phyloP scores from a whole-genome alignment of 2,113 vertebrate genomes.

The Hucho hucho region DNA sequence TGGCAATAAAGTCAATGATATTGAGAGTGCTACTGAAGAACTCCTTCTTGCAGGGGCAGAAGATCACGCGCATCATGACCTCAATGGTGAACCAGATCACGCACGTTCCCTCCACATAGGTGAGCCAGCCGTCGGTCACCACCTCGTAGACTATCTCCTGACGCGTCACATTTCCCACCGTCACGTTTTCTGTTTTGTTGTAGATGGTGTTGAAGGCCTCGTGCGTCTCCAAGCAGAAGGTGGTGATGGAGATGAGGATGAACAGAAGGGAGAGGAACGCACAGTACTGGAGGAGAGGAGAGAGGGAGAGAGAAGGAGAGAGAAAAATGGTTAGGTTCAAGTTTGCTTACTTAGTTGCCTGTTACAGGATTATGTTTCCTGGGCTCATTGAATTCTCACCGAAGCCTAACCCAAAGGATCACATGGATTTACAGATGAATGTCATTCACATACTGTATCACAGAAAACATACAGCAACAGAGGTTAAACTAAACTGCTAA shows the following conservation, averaged over 20 bases:
- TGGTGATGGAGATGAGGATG: constrained; percentile 98
- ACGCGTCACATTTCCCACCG: constrained; percentile 78
- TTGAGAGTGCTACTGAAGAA: constrained; percentile 92
- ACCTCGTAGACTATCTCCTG: constrained; percentile 81
- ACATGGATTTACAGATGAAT: background rate
- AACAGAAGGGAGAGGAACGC: constrained; percentile 95
- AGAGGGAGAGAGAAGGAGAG: constrained; percentile 27
- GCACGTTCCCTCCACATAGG: constrained; percentile 94
- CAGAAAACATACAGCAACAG: background rate
- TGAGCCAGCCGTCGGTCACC: constrained; percentile 91
- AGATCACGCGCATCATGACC: constrained; percentile 90
- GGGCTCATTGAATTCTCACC: background rate
- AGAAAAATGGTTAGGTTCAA: background rate
- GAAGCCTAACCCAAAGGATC: background rate
- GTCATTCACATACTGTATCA: background rate
- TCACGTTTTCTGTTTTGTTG: constrained; percentile 88
- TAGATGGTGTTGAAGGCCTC: constrained; percentile 95
- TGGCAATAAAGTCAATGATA: constrained; percentile 97
- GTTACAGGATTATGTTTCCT: no score
- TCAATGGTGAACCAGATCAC: constrained; percentile 98
- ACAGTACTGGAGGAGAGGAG: constrained; percentile 77
- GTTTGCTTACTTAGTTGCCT: background rate
- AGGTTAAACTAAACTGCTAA: no score
- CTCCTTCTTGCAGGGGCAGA: constrained; percentile 92
- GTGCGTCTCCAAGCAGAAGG: constrained; percentile 98